phyloP scores from a whole-genome alignment of 2,888 invertebrate genomes.

The Podotricha telesiphe region DNA sequence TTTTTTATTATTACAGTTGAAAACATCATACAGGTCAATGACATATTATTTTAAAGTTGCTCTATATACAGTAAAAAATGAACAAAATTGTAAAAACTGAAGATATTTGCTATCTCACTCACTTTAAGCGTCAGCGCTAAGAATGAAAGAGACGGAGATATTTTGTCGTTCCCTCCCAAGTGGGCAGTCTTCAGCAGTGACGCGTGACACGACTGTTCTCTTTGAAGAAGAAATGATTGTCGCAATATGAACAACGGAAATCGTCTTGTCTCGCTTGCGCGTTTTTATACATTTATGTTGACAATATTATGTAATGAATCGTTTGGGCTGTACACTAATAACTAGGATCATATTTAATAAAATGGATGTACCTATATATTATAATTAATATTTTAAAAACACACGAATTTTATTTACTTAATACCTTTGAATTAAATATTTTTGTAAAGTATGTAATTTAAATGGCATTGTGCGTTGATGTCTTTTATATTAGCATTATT shows the following conservation, averaged over 20 bases:
- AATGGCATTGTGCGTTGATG: conserved; percentile 47
- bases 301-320: conserved; percentile 61
- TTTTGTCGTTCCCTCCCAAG: conserved; percentile 55
- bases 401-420: neutral
- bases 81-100: conserved; percentile 63
- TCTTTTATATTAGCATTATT: conserved; percentile 45
- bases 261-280: conserved; percentile 64
- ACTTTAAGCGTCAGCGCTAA: conserved; percentile 31
- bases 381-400: neutral
- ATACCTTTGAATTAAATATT: neutral
- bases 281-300: conserved; percentile 65
- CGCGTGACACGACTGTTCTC: conserved; percentile 74
- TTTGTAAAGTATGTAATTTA: neutral
- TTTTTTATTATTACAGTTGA: conserved; percentile 26
- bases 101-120: conserved; percentile 55
- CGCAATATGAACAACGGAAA: conserved; percentile 48
- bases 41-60: conserved; percentile 76
- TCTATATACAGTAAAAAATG: conserved; percentile 79
- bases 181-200: conserved; percentile 76
- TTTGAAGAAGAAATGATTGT: conserved; percentile 74
- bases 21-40: conserved; percentile 61
- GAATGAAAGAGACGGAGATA: conserved; percentile 58
- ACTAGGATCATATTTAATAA: neutral
- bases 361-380: neutral
- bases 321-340: conserved; percentile 23